phyloP scores from a whole-genome alignment of 2,888 invertebrate genomes.

The Agrochola circellaris region DNA sequence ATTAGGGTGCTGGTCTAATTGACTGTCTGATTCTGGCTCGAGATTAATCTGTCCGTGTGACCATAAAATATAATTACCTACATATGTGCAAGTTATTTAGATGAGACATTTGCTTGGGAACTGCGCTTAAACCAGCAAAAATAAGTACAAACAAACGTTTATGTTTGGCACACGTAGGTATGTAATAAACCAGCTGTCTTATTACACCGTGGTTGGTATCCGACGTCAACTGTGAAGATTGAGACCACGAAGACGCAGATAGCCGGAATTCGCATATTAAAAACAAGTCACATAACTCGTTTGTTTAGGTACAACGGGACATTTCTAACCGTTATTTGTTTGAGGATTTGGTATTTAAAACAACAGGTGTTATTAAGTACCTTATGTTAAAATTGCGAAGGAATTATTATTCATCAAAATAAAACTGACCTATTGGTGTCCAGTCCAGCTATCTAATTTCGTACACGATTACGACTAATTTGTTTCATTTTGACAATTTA shows the following conservation, averaged over 20 bases:
- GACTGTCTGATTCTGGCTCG: neutral
- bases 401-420: neutral
- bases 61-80: neutral
- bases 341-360: neutral
- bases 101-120: neutral
- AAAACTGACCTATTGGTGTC: neutral
- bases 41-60: neutral
- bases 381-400: neutral
- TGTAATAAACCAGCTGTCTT: neutral
- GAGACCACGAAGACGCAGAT: constrained; percentile 5
- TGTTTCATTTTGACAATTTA: too few relatives aligned
- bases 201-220: neutral
- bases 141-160: neutral
- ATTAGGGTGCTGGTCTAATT: too few relatives aligned
- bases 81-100: neutral
- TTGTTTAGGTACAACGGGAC: constrained; percentile 26
- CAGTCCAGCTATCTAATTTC: neutral
- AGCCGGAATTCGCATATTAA: constrained; percentile 18
- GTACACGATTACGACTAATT: too few relatives aligned
- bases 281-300: constrained; percentile 40
- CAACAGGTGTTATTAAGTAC: neutral
- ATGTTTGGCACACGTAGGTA: neutral
- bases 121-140: neutral
- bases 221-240: neutral
- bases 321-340: constrained; percentile 32